Evolutionary conservation across 37 sponge, comb jelly and placozoan genomes (phyloP), one percentile per base, ranked within the genome.

Genomic region (Bolinopsis microptera): DNA sequence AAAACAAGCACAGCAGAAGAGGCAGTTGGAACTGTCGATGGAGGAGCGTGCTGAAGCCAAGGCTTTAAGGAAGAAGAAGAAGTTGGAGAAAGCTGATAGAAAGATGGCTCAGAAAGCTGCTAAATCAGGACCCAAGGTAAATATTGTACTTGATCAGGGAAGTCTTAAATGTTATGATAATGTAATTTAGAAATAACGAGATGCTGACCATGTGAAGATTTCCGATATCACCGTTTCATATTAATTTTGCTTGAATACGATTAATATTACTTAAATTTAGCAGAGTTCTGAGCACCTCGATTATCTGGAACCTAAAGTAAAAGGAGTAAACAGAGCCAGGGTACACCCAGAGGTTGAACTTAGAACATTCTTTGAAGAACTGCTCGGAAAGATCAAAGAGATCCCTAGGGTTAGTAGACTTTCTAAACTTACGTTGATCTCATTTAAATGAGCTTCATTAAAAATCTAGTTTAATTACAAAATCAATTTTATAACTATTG

Each of bases 281-380:
- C 61, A 48, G 61, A 48, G 61, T 48, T 95, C 94, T 72, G 96
- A 96, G 68, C 93, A 95, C 77, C 83, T 95, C 74, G 97, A 97
- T 69, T 97, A 97, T 76, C 94, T 97, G 35, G 96, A 96, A 39
- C 69, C 69, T 25, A 83, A 75, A 67, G 76, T 48, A 0, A 83
- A 48, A 24, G 69, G 72, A 30, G 36, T n/a, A 1, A 35, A 94
- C 48, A 24, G 94, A 25, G 92, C 92, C 36, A 24, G 93, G 28
- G 69, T 69, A 16, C 48, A 68, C 38, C 93, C 94, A 34, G 93
- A 94, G 32, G 93, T 94, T 0, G 93, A 69, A 28, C 76, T 94
- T 2, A 74, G 93, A 24, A 69, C 35, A 0, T 88, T 94, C 76
- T 93, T 94, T 27, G 94, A 94, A 76, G 69, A 94, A 21, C 38